Evolutionary conservation across 2,888 invertebrate genomes (phyloP).

Genomic region (Bedellia somnulentella): DNA sequence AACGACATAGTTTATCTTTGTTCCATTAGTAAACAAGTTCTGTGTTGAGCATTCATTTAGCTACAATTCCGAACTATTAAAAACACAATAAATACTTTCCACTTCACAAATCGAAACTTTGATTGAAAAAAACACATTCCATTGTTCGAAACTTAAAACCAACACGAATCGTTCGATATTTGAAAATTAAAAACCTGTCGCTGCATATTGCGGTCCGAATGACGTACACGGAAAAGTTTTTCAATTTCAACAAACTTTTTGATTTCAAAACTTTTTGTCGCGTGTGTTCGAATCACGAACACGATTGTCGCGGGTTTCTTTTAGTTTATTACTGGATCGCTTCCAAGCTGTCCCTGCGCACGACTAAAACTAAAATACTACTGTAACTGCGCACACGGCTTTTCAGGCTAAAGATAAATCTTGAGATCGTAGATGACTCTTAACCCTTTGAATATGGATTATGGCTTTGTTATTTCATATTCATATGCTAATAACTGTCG

Average conservation of each 20-base stretch:
- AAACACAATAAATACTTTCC: neutral
- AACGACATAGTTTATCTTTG: slow-evolving; percentile 19
- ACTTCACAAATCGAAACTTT: neutral
- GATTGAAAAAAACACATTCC: neutral
- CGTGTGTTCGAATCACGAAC: slow-evolving; percentile 9
- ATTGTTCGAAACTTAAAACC: neutral
- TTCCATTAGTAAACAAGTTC: too few species aligned
- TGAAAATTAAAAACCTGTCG: too few species aligned
- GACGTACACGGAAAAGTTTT: too few species aligned
- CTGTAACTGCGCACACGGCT: slow-evolving; percentile 36
- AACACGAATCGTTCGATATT: neutral
- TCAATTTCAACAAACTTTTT: too few species aligned
- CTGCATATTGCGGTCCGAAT: too few species aligned
- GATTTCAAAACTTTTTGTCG: slow-evolving; percentile 9
- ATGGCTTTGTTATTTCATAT: too few species aligned
- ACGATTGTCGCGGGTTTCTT: slow-evolving; percentile 19
- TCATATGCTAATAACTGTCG: too few species aligned
- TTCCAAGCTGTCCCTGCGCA: slow-evolving; percentile 53
- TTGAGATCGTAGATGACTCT: too few species aligned
- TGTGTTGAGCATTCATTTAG: too few species aligned
- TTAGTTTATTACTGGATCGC: slow-evolving; percentile 41
- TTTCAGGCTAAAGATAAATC: too few species aligned
- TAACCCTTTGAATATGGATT: too few species aligned
- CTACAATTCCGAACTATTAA: too few species aligned
- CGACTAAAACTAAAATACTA: slow-evolving; percentile 50